A percentile compares a stretch with the other conserved stretches of the same genome.
phyloP scores from a whole-genome alignment of 2,888 invertebrate species.

The Glomeris marginata region DNA sequence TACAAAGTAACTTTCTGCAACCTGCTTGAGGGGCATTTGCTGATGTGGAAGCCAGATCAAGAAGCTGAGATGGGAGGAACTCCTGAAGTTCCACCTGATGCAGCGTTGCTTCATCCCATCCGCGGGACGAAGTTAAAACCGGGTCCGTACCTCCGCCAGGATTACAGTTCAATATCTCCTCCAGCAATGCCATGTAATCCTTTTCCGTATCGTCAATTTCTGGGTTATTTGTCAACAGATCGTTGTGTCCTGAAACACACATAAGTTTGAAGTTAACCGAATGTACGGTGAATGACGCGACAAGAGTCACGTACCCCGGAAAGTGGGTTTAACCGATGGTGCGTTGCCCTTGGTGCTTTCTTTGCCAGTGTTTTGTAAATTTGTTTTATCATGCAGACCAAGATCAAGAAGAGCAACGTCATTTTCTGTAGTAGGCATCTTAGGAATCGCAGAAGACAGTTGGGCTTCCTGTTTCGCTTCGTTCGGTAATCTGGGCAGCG shows the following conservation, averaged over 20 bases:
- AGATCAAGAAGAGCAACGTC: conserved; percentile 5
- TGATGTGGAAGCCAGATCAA: conserved; percentile 23
- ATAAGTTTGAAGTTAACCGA: no score
- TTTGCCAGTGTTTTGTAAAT: conserved; percentile 2
- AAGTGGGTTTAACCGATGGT: not conserved
- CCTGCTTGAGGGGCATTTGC: not conserved
- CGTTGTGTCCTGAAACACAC: conserved; percentile 21
- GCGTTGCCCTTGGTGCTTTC: not conserved
- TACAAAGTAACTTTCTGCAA: not conserved
- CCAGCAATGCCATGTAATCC: conserved; percentile 32
- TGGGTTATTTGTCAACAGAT: conserved; percentile 28
- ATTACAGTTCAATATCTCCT: conserved; percentile 32
- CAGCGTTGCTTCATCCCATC: conserved; percentile 6
- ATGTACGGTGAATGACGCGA: no score
- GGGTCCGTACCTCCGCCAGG: not conserved
- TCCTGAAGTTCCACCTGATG: conserved; percentile 16
- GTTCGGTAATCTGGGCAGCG: conserved; percentile 9
- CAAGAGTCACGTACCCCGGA: not conserved
- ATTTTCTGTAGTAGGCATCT: not conserved
- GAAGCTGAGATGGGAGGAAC: conserved; percentile 31
- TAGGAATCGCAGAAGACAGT: not conserved
- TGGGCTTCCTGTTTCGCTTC: not conserved
- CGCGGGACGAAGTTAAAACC: not conserved
- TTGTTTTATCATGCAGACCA: not conserved
- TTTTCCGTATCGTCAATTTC: conserved; percentile 28